Evolutionary conservation across 2,113 vertebrate species (phyloP).

Genomic region (Panthera tigris): DNA sequence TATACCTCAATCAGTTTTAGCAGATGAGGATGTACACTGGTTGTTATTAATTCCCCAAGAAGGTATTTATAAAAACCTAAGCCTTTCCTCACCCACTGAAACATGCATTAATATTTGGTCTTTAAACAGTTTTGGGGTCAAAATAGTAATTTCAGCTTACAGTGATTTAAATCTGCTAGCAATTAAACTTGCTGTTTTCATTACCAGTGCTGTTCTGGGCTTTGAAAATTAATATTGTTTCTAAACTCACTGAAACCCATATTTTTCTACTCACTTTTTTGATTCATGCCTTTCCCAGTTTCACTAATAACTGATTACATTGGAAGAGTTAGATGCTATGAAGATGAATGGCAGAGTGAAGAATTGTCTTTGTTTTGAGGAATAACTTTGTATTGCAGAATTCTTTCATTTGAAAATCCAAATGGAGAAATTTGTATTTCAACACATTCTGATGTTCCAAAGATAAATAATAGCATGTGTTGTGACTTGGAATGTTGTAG

Average conservation of each 20-base stretch:
- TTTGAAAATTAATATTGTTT: neutral
- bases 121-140: slow-evolving; percentile 38
- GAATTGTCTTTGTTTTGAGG: slow-evolving; percentile 23
- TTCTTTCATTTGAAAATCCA: slow-evolving; percentile 51
- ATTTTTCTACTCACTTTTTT: slow-evolving; percentile 23
- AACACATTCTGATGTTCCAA: neutral
- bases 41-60: neutral
- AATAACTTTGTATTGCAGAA: neutral
- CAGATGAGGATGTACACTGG: neutral
- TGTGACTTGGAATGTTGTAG: neutral
- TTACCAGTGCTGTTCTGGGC: neutral
- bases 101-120: slow-evolving; percentile 21
- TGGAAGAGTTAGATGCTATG: neutral
- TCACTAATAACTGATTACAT: slow-evolving; percentile 20
- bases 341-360: neutral
- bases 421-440: slow-evolving; percentile 34
- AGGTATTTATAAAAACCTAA: neutral
- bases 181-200: neutral
- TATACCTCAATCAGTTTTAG: neutral
- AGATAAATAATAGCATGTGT: slow-evolving; percentile 36
- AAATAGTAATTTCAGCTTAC: neutral
- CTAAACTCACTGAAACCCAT: neutral
- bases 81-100: neutral
- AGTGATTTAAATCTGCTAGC: neutral
- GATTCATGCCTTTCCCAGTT: neutral